A percentile compares a stretch with the other conserved stretches of the same genome.
Conservation (phyloP, 2,113 vertebrate genomes). For the Micromys minutus region DNA sequence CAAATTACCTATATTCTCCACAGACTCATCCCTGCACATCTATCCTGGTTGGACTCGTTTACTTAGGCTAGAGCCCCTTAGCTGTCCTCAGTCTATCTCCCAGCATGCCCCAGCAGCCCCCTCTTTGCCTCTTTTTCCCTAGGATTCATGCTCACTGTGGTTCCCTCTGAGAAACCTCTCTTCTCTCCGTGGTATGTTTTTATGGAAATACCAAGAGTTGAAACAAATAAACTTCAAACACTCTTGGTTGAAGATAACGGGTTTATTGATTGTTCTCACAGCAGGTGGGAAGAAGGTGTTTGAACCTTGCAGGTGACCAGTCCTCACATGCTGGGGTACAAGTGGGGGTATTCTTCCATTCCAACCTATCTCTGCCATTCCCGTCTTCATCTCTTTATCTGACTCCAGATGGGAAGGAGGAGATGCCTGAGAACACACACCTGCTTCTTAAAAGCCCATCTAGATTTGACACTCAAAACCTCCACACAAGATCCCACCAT, state of each 20-base stretch:
- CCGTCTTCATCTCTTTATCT: accelerated
- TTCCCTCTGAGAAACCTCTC: background rate
- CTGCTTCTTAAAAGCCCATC: background rate
- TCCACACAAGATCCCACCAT: accelerated
- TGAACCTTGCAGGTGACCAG: accelerated
- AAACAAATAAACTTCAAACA: background rate
- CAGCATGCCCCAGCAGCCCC: too few species aligned
- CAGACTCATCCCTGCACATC: background rate
- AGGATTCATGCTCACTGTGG: accelerated
- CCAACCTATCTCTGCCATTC: background rate
- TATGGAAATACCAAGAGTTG: background rate
- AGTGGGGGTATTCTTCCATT: background rate
- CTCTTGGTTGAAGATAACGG: background rate
- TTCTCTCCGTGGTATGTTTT: background rate
- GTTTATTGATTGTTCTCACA: slow-evolving; percentile 31
- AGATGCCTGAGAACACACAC: background rate
- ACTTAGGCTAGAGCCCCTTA: background rate
- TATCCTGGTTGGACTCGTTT: background rate
- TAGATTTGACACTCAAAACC: too few species aligned
- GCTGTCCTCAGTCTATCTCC: background rate
- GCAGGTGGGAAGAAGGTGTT: background rate
- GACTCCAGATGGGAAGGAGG: background rate
- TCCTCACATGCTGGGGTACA: background rate
- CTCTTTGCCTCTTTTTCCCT: too few species aligned
- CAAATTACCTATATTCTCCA: background rate